Conservation (phyloP, 2,113 vertebrate species). For the Spea bombifrons region DNA sequence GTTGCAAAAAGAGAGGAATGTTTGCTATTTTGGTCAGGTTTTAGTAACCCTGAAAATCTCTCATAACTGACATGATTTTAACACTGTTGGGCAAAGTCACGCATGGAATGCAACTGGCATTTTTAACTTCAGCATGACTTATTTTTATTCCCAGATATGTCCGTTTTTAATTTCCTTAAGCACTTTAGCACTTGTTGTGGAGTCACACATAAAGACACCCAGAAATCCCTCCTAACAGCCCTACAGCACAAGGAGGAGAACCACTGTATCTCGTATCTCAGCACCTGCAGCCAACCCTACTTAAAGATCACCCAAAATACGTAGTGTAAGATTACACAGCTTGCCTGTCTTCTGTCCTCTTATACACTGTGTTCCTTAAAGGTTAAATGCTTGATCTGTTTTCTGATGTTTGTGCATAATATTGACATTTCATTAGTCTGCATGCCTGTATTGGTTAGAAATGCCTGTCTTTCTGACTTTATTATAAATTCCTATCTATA, state of each 20-base stretch:
- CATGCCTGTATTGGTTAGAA: too few species aligned
- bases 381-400: constrained; percentile 16
- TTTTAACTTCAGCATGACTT: constrained; percentile 58
- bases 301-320: constrained; percentile 53
- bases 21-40: neutral
- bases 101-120: constrained; percentile 50
- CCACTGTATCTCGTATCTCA: constrained; percentile 62
- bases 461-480: too few species aligned
- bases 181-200: constrained; percentile 73
- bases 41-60: neutral
- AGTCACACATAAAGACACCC: constrained; percentile 68
- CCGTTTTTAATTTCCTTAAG: constrained; percentile 71
- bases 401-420: neutral
- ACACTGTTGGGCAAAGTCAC: constrained; percentile 49
- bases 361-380: constrained; percentile 16
- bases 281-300: constrained; percentile 59
- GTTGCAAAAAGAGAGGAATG: neutral
- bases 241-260: constrained; percentile 62
- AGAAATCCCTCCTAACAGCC: constrained; percentile 69
- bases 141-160: constrained; percentile 50
- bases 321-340: constrained; percentile 47
- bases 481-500: too few species aligned
- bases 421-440: too few species aligned
- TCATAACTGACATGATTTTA: constrained; percentile 37
- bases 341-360: constrained; percentile 10